Percentiles rank a stretch among this genome's conserved stretches.
Evolutionary conservation across 2,113 vertebrate species (phyloP).

Genomic region (Asarcornis scutulata): DNA sequence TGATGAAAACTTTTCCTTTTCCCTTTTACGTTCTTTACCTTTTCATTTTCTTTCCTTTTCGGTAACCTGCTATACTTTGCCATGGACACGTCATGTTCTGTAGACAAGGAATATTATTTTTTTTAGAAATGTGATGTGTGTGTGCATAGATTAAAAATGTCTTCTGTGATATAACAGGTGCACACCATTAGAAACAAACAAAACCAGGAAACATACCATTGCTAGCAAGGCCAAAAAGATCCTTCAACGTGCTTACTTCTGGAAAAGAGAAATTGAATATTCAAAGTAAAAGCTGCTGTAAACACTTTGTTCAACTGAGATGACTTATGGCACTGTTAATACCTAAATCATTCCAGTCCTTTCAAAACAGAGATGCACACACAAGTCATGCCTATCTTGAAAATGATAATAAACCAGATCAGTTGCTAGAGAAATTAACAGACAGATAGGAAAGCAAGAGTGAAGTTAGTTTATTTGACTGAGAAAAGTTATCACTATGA

Average conservation of each 20-base stretch:
- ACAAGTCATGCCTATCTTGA: not conserved
- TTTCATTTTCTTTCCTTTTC: slow-evolving; percentile 96
- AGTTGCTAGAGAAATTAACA: not conserved
- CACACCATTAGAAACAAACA: not conserved
- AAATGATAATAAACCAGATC: not conserved
- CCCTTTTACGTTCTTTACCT: slow-evolving; percentile 75
- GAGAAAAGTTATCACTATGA: not conserved
- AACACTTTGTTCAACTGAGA: not conserved
- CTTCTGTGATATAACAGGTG: not conserved
- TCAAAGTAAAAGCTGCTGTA: not conserved
- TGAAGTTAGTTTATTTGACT: not conserved
- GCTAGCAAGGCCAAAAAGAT: slow-evolving; percentile 93
- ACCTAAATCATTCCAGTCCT: not conserved
- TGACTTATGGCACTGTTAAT: not conserved
- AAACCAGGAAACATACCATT: slow-evolving; percentile 82
- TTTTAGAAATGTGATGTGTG: slow-evolving; percentile 14
- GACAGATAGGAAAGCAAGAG: not conserved
- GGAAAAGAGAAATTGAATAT: slow-evolving; percentile 69
- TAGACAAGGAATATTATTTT: slow-evolving; percentile 45
- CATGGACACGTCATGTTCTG: slow-evolving; percentile 97
- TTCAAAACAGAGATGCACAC: not conserved
- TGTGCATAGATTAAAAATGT: not conserved
- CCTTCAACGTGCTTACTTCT: slow-evolving; percentile 98
- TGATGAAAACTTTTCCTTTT: not conserved
- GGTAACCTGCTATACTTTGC: slow-evolving; percentile 96